Evolutionary conservation across 2,888 invertebrate genomes (phyloP).

Genomic region (Eilema griseolum): DNA sequence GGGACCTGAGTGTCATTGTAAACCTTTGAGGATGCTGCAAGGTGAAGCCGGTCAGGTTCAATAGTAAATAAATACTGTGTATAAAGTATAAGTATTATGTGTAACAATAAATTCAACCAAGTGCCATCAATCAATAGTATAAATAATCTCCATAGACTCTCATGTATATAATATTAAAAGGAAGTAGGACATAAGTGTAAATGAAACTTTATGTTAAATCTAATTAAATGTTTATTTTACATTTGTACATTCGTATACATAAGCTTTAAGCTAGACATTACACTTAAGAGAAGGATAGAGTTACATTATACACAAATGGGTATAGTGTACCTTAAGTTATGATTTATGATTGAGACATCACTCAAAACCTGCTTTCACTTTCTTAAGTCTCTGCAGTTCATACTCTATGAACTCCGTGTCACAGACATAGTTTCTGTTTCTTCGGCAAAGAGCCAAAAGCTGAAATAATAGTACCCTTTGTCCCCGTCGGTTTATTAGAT

Average conservation of each 20-base stretch:
- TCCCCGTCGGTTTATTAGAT: conserved; percentile 89
- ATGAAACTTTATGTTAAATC: neutral
- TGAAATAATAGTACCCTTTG: conserved; percentile 96
- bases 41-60: too few relatives aligned
- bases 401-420: conserved; percentile 19
- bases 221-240: neutral
- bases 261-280: neutral
- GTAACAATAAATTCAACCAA: too few relatives aligned
- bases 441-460: conserved; percentile 97
- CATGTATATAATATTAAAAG: too few relatives aligned
- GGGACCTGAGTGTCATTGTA: too few relatives aligned
- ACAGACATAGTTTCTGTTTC: conserved; percentile 88
- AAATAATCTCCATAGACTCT: too few relatives aligned
- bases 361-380: neutral
- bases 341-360: neutral
- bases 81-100: too few relatives aligned
- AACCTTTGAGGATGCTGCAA: too few relatives aligned
- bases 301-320: neutral
- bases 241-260: neutral
- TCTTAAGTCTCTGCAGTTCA: neutral
- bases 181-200: neutral
- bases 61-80: too few relatives aligned
- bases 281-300: neutral
- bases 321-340: neutral
- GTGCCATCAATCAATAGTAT: too few relatives aligned